Evolutionary conservation across 2,797 vertebrate species (phyloP).

Genomic region (Trematomus bernacchii): DNA sequence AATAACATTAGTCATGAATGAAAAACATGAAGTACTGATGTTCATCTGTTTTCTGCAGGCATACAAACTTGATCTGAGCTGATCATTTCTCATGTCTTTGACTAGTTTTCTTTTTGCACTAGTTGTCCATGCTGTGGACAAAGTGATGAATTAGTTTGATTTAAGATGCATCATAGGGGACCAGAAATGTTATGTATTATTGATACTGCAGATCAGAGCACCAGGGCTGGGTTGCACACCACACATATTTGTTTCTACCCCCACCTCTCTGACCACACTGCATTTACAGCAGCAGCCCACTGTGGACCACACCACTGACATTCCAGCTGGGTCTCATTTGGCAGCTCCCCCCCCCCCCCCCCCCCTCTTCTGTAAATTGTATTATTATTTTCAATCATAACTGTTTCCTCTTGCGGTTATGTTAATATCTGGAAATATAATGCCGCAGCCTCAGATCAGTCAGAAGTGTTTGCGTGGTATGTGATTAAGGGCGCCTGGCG

Average conservation of each 20-base stretch:
- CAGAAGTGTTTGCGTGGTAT: slow-evolving; percentile 72
- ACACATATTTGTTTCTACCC: slow-evolving; percentile 1
- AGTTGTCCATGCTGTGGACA: not conserved
- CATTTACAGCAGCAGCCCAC: slow-evolving; percentile 48
- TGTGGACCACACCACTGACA: slow-evolving; percentile 47
- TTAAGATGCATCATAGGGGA: not conserved
- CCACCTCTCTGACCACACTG: slow-evolving; percentile 43
- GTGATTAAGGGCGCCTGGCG: slow-evolving; percentile 73
- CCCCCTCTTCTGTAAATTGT: slow-evolving; percentile 51
- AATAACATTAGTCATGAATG: not conserved
- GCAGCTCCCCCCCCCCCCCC: slow-evolving; percentile 17
- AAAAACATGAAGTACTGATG: not conserved
- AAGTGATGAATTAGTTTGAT: not conserved
- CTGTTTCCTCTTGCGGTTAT: slow-evolving; percentile 77
- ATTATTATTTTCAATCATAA: slow-evolving; percentile 84
- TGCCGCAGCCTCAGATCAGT: slow-evolving; percentile 67
- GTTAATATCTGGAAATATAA: slow-evolving; percentile 79
- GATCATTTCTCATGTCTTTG: not conserved
- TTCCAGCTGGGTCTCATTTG: slow-evolving; percentile 78
- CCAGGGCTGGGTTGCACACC: slow-evolving; percentile 4
- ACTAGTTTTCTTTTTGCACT: not conserved
- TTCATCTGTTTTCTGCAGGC: not conserved
- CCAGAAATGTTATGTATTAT: not conserved
- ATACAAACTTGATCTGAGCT: not conserved
- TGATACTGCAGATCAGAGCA: slow-evolving; percentile 1